Conservation (phyloP, 1,140 invertebrate species). For the Drosophila bifasciata region DNA sequence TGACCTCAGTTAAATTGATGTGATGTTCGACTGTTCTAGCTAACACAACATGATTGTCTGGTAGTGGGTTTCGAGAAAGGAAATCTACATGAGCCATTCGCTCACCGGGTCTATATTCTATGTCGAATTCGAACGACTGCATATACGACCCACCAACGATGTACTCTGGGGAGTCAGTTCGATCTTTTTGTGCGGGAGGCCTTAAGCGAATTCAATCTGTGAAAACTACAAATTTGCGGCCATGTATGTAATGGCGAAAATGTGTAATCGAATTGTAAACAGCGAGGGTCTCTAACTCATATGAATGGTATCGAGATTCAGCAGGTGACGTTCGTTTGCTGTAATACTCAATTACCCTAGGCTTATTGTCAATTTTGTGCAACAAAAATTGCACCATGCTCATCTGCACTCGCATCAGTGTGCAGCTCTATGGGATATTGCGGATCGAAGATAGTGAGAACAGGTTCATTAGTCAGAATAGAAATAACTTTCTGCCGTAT, state of each 20-base stretch:
- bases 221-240: constrained; percentile 17
- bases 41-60: no score
- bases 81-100: constrained; percentile 22
- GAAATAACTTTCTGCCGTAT: not conserved
- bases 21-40: not conserved
- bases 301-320: constrained; percentile 26
- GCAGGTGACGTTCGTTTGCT: constrained; percentile 12
- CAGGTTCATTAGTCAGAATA: not conserved
- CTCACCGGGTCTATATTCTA: constrained; percentile 23
- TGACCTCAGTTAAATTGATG: constrained; percentile 5
- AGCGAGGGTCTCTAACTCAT: constrained; percentile 21
- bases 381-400: constrained; percentile 7
- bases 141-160: constrained; percentile 32
- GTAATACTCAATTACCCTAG: not conserved
- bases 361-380: not conserved
- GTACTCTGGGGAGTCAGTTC: constrained; percentile 28
- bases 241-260: constrained; percentile 31
- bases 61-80: constrained; percentile 1
- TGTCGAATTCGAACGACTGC: constrained; percentile 19
- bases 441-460: not conserved
- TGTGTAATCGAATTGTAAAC: constrained; percentile 27
- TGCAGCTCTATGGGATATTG: constrained; percentile 1
- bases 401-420: constrained; percentile 12
- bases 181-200: constrained; percentile 15
- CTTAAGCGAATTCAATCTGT: constrained; percentile 21